Evolutionary conservation across 2,797 vertebrate genomes (phyloP).

Genomic region (Chelon auratus): DNA sequence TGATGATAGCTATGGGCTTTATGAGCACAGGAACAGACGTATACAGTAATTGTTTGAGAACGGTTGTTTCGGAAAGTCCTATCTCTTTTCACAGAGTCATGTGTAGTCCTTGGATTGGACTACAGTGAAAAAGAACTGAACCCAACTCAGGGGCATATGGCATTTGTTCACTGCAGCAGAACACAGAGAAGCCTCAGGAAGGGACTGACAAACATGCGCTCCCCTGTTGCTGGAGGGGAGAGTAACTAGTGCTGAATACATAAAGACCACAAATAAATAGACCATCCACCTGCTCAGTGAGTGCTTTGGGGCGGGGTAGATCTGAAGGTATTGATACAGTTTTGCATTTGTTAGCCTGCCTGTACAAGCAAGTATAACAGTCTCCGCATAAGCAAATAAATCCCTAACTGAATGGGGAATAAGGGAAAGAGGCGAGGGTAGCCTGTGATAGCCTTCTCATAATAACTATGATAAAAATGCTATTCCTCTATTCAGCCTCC

Average conservation of each 20-base stretch:
- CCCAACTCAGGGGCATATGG: slow-evolving; percentile 46
- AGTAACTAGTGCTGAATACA: slow-evolving; percentile 64
- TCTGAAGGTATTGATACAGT: slow-evolving; percentile 59
- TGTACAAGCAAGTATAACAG: slow-evolving; percentile 53
- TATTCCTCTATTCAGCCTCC: slow-evolving; percentile 63
- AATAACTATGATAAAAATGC: slow-evolving; percentile 71
- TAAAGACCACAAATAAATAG: slow-evolving; percentile 73
- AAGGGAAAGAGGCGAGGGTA: slow-evolving; percentile 43
- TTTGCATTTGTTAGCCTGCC: slow-evolving; percentile 58
- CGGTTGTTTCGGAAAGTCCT: slow-evolving; percentile 31
- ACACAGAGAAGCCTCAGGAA: slow-evolving; percentile 58
- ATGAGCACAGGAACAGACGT: slow-evolving; percentile 46
- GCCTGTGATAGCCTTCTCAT: slow-evolving; percentile 57
- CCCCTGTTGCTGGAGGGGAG: slow-evolving; percentile 44
- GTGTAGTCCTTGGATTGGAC: slow-evolving; percentile 24
- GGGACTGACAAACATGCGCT: slow-evolving; percentile 54
- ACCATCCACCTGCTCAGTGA: slow-evolving; percentile 55
- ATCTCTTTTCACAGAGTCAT: slow-evolving; percentile 34
- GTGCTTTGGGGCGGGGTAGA: slow-evolving; percentile 48
- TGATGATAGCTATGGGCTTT: slow-evolving; percentile 53
- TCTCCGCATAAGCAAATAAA: slow-evolving; percentile 67
- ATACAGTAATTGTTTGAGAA: slow-evolving; percentile 47
- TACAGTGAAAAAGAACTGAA: slow-evolving; percentile 16
- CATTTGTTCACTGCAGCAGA: slow-evolving; percentile 52
- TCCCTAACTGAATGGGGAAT: slow-evolving; percentile 59